Evolutionary conservation across 2,797 vertebrate species (phyloP).

Genomic region (Enteromius argenteus): DNA sequence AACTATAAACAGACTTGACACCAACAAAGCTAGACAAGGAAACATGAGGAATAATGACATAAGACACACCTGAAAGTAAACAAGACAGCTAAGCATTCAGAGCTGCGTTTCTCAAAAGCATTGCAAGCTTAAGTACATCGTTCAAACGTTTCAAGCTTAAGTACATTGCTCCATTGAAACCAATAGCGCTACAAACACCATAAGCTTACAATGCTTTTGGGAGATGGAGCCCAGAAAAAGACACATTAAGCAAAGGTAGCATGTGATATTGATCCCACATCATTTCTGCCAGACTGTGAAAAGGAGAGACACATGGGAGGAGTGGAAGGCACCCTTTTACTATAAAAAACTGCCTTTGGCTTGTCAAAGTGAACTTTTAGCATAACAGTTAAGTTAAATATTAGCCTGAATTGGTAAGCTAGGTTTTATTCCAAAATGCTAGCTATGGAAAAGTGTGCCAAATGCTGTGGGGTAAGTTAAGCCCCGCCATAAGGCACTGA

Average conservation of each 20-base stretch:
- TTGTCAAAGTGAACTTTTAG: no score
- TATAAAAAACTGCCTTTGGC: no score
- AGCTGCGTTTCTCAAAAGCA: background rate
- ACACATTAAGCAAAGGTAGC: background rate
- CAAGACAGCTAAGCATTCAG: background rate
- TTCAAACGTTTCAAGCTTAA: no score
- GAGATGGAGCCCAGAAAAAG: background rate
- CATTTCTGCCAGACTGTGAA: no score
- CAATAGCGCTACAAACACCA: background rate
- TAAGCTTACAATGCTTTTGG: background rate
- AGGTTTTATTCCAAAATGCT: background rate
- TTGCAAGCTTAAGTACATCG: background rate
- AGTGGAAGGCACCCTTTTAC: no score
- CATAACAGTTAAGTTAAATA: no score
- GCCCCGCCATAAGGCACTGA: no score
- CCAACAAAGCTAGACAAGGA: background rate
- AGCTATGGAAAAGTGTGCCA: background rate
- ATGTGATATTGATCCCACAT: background rate
- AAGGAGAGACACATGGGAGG: no score
- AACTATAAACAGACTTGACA: background rate
- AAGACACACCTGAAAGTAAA: background rate
- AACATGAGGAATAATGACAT: background rate
- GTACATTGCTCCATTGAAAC: background rate
- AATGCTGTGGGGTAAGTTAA: background rate
- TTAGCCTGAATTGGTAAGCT: background rate